Base-by-base conservation (phyloP, 2,888 invertebrate genomes). In the Lepidocyrtoides sp. region DNA sequence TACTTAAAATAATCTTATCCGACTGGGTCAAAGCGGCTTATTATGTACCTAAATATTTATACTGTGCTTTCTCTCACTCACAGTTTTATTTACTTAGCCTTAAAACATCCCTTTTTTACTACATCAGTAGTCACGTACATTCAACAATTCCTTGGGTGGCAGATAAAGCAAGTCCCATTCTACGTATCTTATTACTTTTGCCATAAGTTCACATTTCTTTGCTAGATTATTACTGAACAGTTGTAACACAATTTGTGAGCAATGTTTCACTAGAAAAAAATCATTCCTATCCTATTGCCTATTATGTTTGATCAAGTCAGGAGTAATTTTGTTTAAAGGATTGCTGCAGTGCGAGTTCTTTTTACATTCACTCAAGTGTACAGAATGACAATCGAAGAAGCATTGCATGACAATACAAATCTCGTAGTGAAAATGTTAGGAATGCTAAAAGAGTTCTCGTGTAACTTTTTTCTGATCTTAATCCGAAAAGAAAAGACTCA, bases 301-400 rank as follows among this genome's bases (percentile, higher is more conserved):
- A 63, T 63, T 29, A 29, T 63, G 26, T 69, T 69, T 69, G 32
- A 69, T 41, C 69, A 36, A 69, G 69, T 69, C 36, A 41, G 29
- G 41, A 8, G 17, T 36, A 36, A 36, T 69, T 69, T 60, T 69
- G 7, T n/a, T 69, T 69, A 32, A 17, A 36, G 4, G 0, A 69
- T 66, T 1, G 23, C 32, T n/a, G n/a, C n/a, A n/a, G n/a, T n/a
- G n/a, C n/a, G n/a, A n/a, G n/a, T n/a, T n/a, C 29, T 63, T 63
- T 29, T 17, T 14, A 7, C 26, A n/a, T 17, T 1, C 26, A 60
- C 26, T 60, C 17, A 17, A 57, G 20, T 57, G 10, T 57, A 17
- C 60, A 60, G 3, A 60, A 60, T 60, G 32, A n/a, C 29, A 66
- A 32, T 29, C 26, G 36, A 69, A 69, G 29, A 69, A 8, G 17